Evolutionary conservation across 2,797 vertebrate genomes (phyloP), one percentile per base, ranked within the genome.

Genomic region (Paratrypauchen microcephalus): DNA sequence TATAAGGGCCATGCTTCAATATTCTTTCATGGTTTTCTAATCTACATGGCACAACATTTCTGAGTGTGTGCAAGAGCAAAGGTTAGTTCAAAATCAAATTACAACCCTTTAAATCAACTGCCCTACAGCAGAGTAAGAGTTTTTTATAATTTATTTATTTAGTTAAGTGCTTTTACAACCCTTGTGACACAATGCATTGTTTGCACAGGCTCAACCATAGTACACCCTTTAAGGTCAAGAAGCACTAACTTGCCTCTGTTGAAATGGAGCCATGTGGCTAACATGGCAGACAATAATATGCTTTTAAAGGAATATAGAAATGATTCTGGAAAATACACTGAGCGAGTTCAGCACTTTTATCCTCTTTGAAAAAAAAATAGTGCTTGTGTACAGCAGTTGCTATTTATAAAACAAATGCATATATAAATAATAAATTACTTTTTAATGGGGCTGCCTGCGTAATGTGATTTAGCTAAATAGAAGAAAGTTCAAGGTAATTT

Each of bases 171-270:
- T 47, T 64, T 48, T 47, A 6, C 1, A 47, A 8, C 13, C 15
- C 7, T 26, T 47, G 23, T 47, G 61, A 45, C 12, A 7, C 36
- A 39, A 62, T 62, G 41, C 39, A 47, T 63, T 64, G 41, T 26
- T 48, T 62, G 60, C 21, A 62, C 39, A 47, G 18, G 41, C 61
- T 64, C 39, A 63, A 63, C 61, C 45, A 23, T 54, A 21, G 48
- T 54, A 21, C 3, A 54, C 4, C n/a, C 9, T 55, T 23, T 23
- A 55, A 55, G 52, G 52, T 55, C 52, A 55, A 55, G 19, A 5
- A 9, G 9, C 52, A 23, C 21, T 55, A 23, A 23, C 11, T 3
- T 55, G 21, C 52, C 52, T 9, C n/a, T 28, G 24, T 57, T 16
- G 21, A 12, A 55, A 23, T 54, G 50, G 8, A 54, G 23, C 41